Percentiles rank a stretch among this genome's conserved stretches.
phyloP scores from a whole-genome alignment of 2,888 invertebrate genomes.

The Hylaea fasciaria region DNA sequence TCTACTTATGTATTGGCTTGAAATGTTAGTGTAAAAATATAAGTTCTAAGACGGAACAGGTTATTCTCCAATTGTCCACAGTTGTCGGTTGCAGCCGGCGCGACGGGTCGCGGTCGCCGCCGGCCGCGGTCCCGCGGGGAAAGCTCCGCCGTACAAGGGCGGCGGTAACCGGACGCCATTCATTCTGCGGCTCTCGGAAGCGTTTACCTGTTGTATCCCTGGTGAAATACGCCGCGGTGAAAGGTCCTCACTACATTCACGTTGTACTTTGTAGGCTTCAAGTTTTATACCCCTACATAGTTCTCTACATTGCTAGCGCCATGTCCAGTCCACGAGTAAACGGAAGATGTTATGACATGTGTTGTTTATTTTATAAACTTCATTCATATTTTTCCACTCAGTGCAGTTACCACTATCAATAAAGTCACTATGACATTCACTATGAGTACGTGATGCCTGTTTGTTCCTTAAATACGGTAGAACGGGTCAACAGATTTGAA shows the following conservation, averaged over 20 bases:
- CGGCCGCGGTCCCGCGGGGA: neutral
- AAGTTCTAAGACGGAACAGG: neutral
- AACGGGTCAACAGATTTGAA: no score
- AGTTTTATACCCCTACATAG: constrained; percentile 1
- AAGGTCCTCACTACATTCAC: neutral
- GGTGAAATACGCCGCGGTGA: neutral
- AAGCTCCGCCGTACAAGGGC: constrained; percentile 2
- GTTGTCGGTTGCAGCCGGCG: neutral
- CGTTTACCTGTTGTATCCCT: constrained; percentile 6
- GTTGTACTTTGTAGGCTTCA: neutral
- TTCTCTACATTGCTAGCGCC: neutral
- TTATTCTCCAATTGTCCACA: constrained; percentile 1
- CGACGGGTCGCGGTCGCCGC: neutral
- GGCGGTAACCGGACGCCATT: neutral
- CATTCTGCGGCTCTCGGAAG: neutral
- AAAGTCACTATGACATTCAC: no score
- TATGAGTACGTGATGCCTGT: no score
- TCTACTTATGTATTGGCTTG: no score
- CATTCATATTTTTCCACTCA: no score
- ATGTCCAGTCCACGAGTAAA: no score
- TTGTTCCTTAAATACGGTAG: no score
- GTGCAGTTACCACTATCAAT: no score
- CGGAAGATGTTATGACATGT: no score
- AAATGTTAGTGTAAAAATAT: neutral
- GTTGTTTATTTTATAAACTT: no score